Percentiles rank a stretch among this genome's conserved stretches.
These are phyloP conservation scores for Phalacrocorax pelagicus DNA, from an alignment of 2,113 vertebrate genomes.

Conservation along the genomic window DNA sequence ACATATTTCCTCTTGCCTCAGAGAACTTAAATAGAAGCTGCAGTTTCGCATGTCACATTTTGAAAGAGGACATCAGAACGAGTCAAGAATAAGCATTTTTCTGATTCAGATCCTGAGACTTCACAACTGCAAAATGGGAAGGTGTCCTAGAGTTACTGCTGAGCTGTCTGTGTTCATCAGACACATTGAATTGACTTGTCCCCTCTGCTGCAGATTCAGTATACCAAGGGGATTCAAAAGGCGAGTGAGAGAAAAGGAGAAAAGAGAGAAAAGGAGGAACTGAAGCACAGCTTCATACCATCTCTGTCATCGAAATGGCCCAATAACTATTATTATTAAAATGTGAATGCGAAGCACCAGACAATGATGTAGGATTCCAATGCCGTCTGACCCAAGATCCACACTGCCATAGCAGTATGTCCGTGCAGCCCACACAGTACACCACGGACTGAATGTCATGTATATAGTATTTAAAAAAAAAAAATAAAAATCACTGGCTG, in stretches of 20 bases:
- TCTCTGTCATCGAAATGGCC: background rate
- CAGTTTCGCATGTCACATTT: constrained; percentile 6
- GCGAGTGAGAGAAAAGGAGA: background rate
- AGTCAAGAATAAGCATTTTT: constrained; percentile 12
- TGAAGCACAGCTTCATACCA: background rate
- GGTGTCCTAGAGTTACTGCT: background rate
- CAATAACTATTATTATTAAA: background rate
- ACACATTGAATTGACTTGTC: background rate
- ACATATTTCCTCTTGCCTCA: background rate
- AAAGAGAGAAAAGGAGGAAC: background rate
- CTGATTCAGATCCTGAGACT: background rate
- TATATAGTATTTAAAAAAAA: too few relatives aligned
- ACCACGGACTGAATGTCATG: background rate
- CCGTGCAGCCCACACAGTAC: background rate
- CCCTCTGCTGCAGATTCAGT: background rate
- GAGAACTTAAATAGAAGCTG: background rate
- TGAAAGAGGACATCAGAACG: background rate
- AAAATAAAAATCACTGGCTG: background rate
- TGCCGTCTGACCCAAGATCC: background rate
- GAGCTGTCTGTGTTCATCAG: constrained; percentile 17
- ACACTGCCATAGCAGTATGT: background rate
- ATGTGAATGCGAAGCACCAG: background rate
- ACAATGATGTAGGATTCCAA: background rate
- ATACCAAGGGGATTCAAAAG: background rate
- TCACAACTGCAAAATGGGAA: background rate